Evolutionary conservation across 2,113 vertebrate genomes (phyloP), one percentile per base, ranked within the genome.

Genomic region (Apistogramma diplotaenia): DNA sequence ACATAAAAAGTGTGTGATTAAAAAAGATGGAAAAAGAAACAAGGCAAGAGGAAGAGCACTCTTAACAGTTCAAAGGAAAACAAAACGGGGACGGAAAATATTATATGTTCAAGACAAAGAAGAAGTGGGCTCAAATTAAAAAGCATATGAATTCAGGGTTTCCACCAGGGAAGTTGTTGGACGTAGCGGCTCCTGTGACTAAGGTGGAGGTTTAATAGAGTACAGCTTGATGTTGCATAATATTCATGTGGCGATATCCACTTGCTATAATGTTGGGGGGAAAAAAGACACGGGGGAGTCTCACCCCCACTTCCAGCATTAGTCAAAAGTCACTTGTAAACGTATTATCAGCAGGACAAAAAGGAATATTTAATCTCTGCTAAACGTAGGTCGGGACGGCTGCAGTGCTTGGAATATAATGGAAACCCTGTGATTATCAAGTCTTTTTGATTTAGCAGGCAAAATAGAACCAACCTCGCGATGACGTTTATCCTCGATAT

Each of bases 401-500:
- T 29, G 16, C 43, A 29, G 10, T 15, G 43, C 49, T 49, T 70
- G 40, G 29, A 70, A 49, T 29, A 49, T 15, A 70, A 49, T 49
- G 25, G 16, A 33, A 74, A 57, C 0, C 4, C 43, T 21, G 33
- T 19, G 15, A 75, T 55, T 3, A 49, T 74, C 6, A 0, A 29
- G 57, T 31, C n/a, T 61, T 25, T 25, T 19, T 25, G 7, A 46
- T 70, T 46, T 25, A 81, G 15, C 25, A 59, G n/a, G 62, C 16
- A 27, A 70, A 49, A 2, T 70, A 55, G 35, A 16, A 59, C 25
- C 2, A 80, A 93, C 93, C 93, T 93, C 76, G 72, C 86, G 74
- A 54, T 87, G 85, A 11, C 57, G 85, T 4, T 83, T 67, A 35
- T 89, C 90, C 72, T 94, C 92, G 2, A 91, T 74, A 25, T 94